These are phyloP conservation scores for Drosophila ezoana DNA, from an alignment of 2,888 invertebrate genomes.

Conservation along the genomic window DNA sequence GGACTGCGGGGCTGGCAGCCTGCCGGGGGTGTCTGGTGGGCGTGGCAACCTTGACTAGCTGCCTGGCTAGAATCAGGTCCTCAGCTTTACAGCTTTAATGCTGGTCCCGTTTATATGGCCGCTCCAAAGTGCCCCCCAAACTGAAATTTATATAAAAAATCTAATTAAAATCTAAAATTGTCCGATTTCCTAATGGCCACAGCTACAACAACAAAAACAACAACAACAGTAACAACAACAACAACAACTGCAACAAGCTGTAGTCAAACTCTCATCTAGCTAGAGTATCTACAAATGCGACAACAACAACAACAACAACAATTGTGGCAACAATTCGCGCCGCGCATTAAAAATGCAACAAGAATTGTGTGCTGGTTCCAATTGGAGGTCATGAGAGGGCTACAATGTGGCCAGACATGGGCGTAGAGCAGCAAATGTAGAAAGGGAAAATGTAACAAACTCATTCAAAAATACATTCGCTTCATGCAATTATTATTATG, in stretches of 20 bases:
- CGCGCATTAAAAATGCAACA: slow-evolving; percentile 69
- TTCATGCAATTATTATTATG: too few relatives aligned
- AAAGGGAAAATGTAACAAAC: too few relatives aligned
- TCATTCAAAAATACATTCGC: too few relatives aligned
- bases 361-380: slow-evolving; percentile 58
- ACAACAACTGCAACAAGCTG: neutral
- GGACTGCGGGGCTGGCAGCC: neutral
- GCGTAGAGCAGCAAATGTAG: slow-evolving; percentile 1
- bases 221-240: neutral
- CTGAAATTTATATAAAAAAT: slow-evolving; percentile 46
- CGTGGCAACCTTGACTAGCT: slow-evolving; percentile 46
- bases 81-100: slow-evolving; percentile 32
- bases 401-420: slow-evolving; percentile 24
- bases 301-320: slow-evolving; percentile 11
- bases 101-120: neutral
- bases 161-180: slow-evolving; percentile 67
- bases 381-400: slow-evolving; percentile 57
- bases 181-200: slow-evolving; percentile 34
- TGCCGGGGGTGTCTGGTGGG: neutral
- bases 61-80: neutral
- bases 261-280: neutral
- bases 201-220: neutral
- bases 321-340: slow-evolving; percentile 40
- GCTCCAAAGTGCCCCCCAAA: neutral
- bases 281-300: neutral